Base-by-base conservation (phyloP, 2,113 vertebrate genomes). In the Cichladusa arquata region DNA sequence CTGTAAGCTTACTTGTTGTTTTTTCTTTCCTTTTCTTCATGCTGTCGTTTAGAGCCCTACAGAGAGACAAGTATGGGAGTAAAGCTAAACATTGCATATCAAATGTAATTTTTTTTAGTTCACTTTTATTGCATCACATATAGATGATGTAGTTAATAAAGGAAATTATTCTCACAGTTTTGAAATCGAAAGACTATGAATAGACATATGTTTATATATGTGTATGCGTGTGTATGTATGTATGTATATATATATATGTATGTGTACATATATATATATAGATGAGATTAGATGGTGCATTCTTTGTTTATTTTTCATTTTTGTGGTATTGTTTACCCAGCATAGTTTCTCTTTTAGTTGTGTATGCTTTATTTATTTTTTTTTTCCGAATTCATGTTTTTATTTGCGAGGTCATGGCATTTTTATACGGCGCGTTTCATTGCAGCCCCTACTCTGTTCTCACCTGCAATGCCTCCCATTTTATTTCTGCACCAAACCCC, bases 31-130 rank as follows among this genome's bases (percentile, higher is more conserved):
- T 99, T 98, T 98, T 98, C 99, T 98, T 99, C 99, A 99, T 99
- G 99, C 99, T 99, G 99, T 99, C 99, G 98, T 98, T 98, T 98
- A 99, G 99, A 99, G 98, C 99, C 99, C 99, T 99, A 99, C 99
- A 99, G 99, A 99, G 99, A 99, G 99, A 99, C 99, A 99, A 99
- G 99, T 99, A 99, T 99, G 99, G 99, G 99, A 99, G 99, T 99
- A 99, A 99, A 99, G 99, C 99, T 99, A 99, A 99, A 99, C 99
- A 99, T 99, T 99, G 99, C 99, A 98, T 99, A 99, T 99, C 99
- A 99, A 99, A 99, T 99, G 99, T 99, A 99, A 99, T 99, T 99
- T 98, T 98, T 98, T 99, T 99, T 98, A 98, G 99, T 98, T 99
- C 98, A 98, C 98, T 99, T 99, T 98, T 98, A 98, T 98, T 98